Base-by-base conservation (phyloP, 2,888 invertebrate genomes). In the Resseliella maxima region DNA sequence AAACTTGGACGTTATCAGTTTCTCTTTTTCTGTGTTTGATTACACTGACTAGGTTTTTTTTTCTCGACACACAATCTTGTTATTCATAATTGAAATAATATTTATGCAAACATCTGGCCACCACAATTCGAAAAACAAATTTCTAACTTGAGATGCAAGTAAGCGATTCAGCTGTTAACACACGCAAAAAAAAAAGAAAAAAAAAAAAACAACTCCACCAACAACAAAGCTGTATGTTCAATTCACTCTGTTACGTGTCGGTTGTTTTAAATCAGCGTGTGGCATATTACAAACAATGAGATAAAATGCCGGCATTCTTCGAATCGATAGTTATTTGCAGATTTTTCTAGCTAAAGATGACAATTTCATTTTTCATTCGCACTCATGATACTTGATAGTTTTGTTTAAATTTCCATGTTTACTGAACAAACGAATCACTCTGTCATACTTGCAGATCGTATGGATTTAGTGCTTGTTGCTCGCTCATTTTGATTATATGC, bases 271-370 rank as follows among this genome's bases (percentile, higher is more conserved):
- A 72, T 31, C 31, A 72, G 31, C 31, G 31, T 31, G 31, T 31
- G 31, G 72, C 31, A 31, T 31, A 1, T 15, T 0, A 18, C 2
- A 72, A 24, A 3, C 24, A 8, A 35, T 6, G 46, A 31, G 35
- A 72, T 31, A 15, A 31, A 1, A 31, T 72, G 15, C 72, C 31
- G 5, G 31, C 31, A 72, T 72, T 72, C 72, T 72, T 8, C 31
- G 72, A 72, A 72, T 31, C 31, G 72, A 72, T 72, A 72, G 72
- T 18, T 35, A 31, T 15, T 31, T 31, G 72, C 72, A 72, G 12
- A 72, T 72, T 72, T 72, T 27, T 72, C 72, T 72, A 31, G 24
- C n/a, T 3, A 24, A 59, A 59, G 59, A 59, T 59, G 59, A 59
- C 59, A 50, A 50, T 18, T 50, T 18, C 2, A 50, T 50, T 50